Base-by-base conservation (phyloP, 2,888 invertebrate species). In the Pomacea canaliculata region DNA sequence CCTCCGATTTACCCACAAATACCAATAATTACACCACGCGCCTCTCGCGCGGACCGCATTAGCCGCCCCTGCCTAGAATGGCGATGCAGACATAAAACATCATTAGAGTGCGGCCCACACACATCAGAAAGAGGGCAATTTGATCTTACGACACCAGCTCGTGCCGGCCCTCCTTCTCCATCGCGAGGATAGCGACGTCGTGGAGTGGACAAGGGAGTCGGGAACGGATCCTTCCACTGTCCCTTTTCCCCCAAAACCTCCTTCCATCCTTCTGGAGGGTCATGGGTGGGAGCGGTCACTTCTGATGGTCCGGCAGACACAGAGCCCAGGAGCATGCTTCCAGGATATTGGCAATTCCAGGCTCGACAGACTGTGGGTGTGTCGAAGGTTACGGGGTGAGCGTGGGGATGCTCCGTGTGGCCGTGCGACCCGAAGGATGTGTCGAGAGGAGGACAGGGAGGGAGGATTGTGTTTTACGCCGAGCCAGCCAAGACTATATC, bases 341-440 rank as follows among this genome's bases (percentile, higher is more conserved):
- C 78, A 78, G 78, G 78, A 78, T 78, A 78, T 78, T 78, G 78
- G 76, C 78, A 78, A 78, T 78, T 78, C 74, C 74, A 56, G 69
- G 23, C 10, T 12, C 63, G 27, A 16, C 51, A 7, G 51, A 56
- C 4, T 56, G 51, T 56, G 12, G 12, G 51, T 56, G 51, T 8
- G 10, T 37, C 37, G 37, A 37, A 37, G 37, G 5, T 37, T 37
- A 37, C 37, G 37, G 37, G 37, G 37, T 37, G 37, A 37, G 37
- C 37, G 5, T 37, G 4, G 37, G 3, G 37, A 37, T 37, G 37
- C 37, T 37, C 37, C 37, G 37, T 37, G 37, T 37, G 37, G 5
- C 37, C 37, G 4, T 37, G 4, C 37, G 5, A 3, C 37, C 5
- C 37, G 37, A 37, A 37, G 4, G 37, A 5, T 37, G 37, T 37